A percentile compares a stretch with the other conserved stretches of the same genome.
Evolutionary conservation across 2,797 vertebrate genomes (phyloP).

Genomic region (Takifugu rubripes): DNA sequence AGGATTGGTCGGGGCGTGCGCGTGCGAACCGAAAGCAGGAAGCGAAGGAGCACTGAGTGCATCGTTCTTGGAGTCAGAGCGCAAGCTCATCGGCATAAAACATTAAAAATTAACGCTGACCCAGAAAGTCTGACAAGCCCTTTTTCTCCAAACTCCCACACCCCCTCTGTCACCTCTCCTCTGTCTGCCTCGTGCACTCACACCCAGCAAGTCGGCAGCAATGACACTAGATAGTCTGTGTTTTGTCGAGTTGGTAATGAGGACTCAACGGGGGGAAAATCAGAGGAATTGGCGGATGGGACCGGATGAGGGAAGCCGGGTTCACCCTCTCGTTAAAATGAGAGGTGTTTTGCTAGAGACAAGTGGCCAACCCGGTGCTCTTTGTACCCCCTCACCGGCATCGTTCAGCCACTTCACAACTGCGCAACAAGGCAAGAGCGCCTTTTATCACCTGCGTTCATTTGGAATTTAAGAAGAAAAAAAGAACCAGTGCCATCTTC

Average conservation of each 20-base stretch:
- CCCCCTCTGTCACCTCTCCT: constrained; percentile 45
- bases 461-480: not conserved
- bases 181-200: constrained; percentile 25
- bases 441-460: constrained; percentile 14
- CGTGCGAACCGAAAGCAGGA: constrained; percentile 7
- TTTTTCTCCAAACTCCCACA: constrained; percentile 37
- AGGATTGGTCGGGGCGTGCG: constrained; percentile 22
- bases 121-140: constrained; percentile 68
- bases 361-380: constrained; percentile 34
- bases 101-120: constrained; percentile 82
- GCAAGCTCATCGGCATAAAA: constrained; percentile 67
- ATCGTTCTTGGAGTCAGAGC: constrained; percentile 39
- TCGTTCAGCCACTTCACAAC: constrained; percentile 20
- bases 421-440: constrained; percentile 9
- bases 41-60: constrained; percentile 20
- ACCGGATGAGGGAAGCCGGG: constrained; percentile 14
- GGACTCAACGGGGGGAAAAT: constrained; percentile 33
- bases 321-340: constrained; percentile 31
- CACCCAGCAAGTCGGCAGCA: constrained; percentile 2
- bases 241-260: constrained; percentile 58
- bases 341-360: constrained; percentile 34
- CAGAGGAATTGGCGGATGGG: constrained; percentile 28
- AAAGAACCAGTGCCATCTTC: constrained; percentile 14
- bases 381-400: constrained; percentile 2
- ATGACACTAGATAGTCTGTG: constrained; percentile 26